phyloP scores from a whole-genome alignment of 2,113 vertebrate species.

The Arizona elegans region DNA sequence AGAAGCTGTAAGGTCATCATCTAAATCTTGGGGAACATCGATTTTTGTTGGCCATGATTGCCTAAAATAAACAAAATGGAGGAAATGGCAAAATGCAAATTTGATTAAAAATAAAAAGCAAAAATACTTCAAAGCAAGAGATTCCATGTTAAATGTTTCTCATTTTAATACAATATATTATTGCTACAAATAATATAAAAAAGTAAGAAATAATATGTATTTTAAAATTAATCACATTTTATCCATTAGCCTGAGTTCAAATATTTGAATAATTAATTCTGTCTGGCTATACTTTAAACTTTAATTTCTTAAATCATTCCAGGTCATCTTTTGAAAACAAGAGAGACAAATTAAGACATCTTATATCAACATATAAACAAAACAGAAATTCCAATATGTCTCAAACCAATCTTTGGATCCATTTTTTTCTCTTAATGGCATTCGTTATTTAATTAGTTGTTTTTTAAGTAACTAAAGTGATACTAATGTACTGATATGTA shows the following conservation, averaged over 20 bases:
- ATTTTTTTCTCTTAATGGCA: neutral
- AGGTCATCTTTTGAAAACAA: neutral
- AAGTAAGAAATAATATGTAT: neutral
- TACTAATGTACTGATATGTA: neutral
- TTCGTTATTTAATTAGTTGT: neutral
- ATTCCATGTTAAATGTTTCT: neutral
- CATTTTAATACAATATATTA: neutral
- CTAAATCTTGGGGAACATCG: conserved; percentile 93
- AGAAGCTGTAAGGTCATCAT: conserved; percentile 89
- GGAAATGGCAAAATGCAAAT: neutral
- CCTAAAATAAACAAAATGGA: conserved; percentile 61
- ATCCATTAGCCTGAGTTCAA: neutral
- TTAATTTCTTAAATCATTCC: neutral
- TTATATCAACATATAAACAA: neutral
- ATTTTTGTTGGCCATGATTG: conserved; percentile 95
- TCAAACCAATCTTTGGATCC: neutral
- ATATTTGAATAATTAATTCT: neutral
- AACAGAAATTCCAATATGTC: neutral
- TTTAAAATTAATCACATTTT: neutral
- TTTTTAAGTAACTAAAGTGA: neutral
- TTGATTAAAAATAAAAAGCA: neutral
- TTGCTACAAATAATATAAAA: neutral
- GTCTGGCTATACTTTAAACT: neutral
- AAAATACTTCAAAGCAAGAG: neutral
- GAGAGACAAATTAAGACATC: neutral